Percentiles rank a stretch among this genome's conserved stretches.
phyloP scores from a whole-genome alignment of 1,140 invertebrate species.

The Bicyclus anynana region DNA sequence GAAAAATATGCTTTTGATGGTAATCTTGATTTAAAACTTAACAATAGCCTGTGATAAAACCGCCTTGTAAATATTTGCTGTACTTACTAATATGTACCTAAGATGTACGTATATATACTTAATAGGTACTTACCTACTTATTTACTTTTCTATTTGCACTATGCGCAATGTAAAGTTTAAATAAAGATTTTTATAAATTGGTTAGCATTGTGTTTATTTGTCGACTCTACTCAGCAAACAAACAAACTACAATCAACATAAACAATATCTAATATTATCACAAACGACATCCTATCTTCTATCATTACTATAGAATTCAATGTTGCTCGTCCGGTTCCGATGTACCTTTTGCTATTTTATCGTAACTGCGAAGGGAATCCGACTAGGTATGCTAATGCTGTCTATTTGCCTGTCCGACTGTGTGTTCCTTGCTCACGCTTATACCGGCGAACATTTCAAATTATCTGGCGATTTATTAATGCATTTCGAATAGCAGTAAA shows the following conservation, averaged over 20 bases:
- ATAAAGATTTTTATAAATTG: no score
- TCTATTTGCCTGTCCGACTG: constrained; percentile 1
- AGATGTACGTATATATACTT: no score
- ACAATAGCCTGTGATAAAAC: no score
- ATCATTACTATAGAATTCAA: background rate
- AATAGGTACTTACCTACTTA: no score
- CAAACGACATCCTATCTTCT: background rate
- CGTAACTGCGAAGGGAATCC: background rate
- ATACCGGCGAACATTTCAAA: background rate
- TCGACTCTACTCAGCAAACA: background rate
- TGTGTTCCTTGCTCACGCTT: background rate
- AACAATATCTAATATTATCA: background rate
- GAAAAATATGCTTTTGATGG: no score
- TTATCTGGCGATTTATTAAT: constrained; percentile 3
- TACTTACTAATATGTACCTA: no score
- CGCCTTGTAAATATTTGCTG: no score
- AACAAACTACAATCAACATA: background rate
- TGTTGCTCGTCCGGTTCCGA: background rate
- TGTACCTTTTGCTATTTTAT: background rate
- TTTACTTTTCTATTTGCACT: no score
- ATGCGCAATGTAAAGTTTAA: no score
- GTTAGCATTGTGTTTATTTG: no score
- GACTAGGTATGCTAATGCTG: background rate
- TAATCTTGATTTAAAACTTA: no score
- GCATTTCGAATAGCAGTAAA: background rate